Conservation (phyloP, 1,140 invertebrate genomes). For the Phortica variegata region DNA sequence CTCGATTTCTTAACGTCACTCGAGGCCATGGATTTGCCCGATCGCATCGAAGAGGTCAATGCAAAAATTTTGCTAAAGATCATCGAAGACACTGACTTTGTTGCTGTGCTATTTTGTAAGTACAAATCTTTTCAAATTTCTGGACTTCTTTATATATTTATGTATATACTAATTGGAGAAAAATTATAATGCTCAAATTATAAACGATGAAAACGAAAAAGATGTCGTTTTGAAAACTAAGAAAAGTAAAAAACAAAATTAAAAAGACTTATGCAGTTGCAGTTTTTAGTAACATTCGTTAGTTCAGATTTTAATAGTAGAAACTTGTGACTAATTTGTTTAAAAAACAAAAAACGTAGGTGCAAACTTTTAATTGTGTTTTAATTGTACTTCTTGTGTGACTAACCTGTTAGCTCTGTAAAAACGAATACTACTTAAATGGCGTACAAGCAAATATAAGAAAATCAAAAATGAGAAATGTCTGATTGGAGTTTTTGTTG, state of each 20-base stretch:
- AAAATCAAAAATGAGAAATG: not conserved
- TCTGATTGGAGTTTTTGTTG: not conserved
- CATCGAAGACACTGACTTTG: conserved; percentile 87
- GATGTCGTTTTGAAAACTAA: conserved; percentile 33
- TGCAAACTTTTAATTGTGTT: conserved; percentile 12
- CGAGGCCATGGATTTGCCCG: conserved; percentile 92
- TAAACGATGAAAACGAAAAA: no score
- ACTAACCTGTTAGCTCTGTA: conserved; percentile 28
- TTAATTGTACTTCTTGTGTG: conserved; percentile 31
- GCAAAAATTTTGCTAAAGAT: conserved; percentile 87
- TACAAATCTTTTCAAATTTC: conserved; percentile 41
- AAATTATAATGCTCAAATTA: conserved; percentile 19
- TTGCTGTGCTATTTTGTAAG: conserved; percentile 95
- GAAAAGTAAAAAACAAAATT: conserved; percentile 1
- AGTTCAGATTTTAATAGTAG: conserved; percentile 12
- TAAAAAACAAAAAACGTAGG: conserved; percentile 23
- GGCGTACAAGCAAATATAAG: no score
- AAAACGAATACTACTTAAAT: no score
- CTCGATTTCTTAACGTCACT: conserved; percentile 90
- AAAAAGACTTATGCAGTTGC: conserved; percentile 38
- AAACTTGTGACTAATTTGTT: conserved; percentile 50
- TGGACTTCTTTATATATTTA: conserved; percentile 1
- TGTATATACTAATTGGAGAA: conserved; percentile 24
- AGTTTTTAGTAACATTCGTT: conserved; percentile 57
- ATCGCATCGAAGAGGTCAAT: conserved; percentile 94